Evolutionary conservation across 2,797 vertebrate species (phyloP).

Genomic region (Rousettus madagascariensis): DNA sequence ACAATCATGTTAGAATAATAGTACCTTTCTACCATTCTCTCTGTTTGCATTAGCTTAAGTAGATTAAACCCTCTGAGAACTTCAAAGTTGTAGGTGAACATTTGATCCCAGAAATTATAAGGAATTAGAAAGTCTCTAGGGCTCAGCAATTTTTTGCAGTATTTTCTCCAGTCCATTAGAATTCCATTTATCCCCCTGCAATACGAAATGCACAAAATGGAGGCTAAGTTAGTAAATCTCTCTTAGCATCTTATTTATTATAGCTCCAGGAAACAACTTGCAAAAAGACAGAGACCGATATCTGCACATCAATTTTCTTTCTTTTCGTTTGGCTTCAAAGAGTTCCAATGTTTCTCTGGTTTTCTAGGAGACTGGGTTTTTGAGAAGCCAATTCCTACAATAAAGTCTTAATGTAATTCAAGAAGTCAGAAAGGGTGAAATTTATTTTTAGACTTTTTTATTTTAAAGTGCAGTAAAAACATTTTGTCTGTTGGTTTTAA

Average conservation of each 20-base stretch:
- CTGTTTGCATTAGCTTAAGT: conserved; percentile 39
- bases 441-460: background rate
- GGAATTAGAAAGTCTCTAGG: conserved; percentile 58
- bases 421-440: background rate
- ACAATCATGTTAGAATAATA: conserved; percentile 2
- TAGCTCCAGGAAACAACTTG: conserved; percentile 28
- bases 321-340: conserved; percentile 19
- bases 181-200: background rate
- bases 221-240: background rate
- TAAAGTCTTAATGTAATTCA: conserved; percentile 20
- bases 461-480: conserved; percentile 2
- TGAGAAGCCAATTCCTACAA: background rate
- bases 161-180: conserved; percentile 45
- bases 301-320: background rate
- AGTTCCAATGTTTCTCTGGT: background rate
- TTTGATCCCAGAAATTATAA: conserved; percentile 59
- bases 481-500: conserved; percentile 21
- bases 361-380: conserved; percentile 22
- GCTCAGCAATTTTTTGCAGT: conserved; percentile 67
- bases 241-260: background rate
- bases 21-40: background rate
- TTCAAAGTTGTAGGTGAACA: conserved; percentile 46
- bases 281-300: background rate
- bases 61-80: conserved; percentile 44
- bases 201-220: conserved; percentile 33